Evolutionary conservation across 2,888 invertebrate genomes (phyloP).

Genomic region (Chrysolina oricalcia): DNA sequence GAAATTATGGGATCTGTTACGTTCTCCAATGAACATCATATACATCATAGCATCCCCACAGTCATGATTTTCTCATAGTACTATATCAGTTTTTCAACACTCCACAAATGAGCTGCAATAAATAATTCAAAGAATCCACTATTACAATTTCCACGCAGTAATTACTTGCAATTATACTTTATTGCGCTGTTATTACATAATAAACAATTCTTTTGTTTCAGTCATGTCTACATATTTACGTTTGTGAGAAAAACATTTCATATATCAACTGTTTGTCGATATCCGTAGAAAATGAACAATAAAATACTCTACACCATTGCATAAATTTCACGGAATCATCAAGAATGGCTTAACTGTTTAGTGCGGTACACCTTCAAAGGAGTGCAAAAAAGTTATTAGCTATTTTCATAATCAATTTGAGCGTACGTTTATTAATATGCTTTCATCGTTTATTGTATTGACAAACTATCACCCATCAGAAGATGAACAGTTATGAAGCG

Average conservation of each 20-base stretch:
- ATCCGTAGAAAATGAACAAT: neutral
- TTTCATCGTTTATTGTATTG: neutral
- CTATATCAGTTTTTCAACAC: neutral
- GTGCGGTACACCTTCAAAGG: neutral
- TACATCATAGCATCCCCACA: too few relatives aligned
- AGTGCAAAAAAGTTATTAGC: constrained; percentile 3
- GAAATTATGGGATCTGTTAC: too few relatives aligned
- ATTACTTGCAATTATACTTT: neutral
- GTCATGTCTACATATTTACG: constrained; percentile 10
- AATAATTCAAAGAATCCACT: neutral
- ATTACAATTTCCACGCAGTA: neutral
- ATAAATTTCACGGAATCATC: neutral
- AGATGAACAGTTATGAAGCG: neutral
- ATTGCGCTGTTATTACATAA: neutral
- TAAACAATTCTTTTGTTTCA: constrained; percentile 1
- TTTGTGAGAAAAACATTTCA: neutral
- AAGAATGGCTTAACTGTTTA: neutral
- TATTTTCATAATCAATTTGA: constrained; percentile 3
- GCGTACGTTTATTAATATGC: neutral
- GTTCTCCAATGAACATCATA: too few relatives aligned
- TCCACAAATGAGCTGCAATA: neutral
- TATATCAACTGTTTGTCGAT: neutral
- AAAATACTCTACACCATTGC: constrained; percentile 2
- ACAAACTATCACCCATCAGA: neutral
- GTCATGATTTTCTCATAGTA: neutral